Evolutionary conservation across 2,888 invertebrate species (phyloP).

Genomic region (Caenorhabditis wallacei): DNA sequence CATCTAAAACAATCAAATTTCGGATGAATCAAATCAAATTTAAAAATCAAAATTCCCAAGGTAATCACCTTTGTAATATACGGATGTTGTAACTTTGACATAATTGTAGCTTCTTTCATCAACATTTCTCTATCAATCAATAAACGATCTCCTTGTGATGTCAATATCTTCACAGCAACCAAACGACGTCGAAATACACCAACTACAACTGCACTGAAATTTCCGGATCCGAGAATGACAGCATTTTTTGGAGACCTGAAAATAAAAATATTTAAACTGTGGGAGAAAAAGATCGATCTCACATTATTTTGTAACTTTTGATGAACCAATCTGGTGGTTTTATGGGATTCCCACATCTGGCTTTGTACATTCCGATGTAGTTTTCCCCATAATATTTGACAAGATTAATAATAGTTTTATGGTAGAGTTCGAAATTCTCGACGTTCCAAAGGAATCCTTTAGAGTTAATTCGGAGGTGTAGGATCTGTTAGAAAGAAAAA

Average conservation of each 20-base stretch:
- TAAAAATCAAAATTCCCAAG: background rate
- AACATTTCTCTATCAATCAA: slow-evolving; percentile 16
- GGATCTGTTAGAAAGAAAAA: background rate
- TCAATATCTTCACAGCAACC: slow-evolving; percentile 50
- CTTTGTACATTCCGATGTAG: background rate
- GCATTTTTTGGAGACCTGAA: slow-evolving; percentile 25
- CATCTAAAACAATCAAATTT: too few relatives aligned
- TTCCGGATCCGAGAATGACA: slow-evolving; percentile 30
- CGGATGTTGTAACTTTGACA: slow-evolving; percentile 42
- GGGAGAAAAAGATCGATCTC: background rate
- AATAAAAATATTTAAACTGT: background rate
- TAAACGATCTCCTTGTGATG: slow-evolving; percentile 5
- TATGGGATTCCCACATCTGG: background rate
- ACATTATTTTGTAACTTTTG: slow-evolving; percentile 19
- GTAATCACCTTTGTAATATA: slow-evolving; percentile 46
- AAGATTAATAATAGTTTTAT: slow-evolving; percentile 14
- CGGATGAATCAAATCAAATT: too few relatives aligned
- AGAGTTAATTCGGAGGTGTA: background rate
- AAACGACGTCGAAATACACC: slow-evolving; percentile 37
- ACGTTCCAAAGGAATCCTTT: slow-evolving; percentile 1
- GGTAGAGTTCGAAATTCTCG: background rate
- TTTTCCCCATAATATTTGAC: slow-evolving; percentile 13
- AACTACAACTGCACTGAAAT: slow-evolving; percentile 39
- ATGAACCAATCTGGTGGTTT: slow-evolving; percentile 30
- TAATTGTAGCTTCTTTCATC: slow-evolving; percentile 56